Base-by-base conservation (phyloP, 1,140 invertebrate species). In the Mercenaria mercenaria region DNA sequence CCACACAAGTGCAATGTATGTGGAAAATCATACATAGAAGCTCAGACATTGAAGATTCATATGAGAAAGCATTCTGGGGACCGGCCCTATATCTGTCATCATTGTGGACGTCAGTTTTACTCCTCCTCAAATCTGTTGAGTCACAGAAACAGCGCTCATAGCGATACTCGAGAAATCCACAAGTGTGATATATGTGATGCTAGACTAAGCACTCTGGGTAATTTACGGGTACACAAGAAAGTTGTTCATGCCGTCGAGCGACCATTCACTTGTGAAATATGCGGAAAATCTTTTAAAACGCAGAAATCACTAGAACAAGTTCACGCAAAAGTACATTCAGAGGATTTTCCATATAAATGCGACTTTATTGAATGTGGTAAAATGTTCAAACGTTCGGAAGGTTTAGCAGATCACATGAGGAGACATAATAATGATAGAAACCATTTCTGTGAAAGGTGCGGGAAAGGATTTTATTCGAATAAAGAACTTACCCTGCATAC, bases 21-120 rank as follows among this genome's bases (percentile, higher is more conserved):
- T 96, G 97, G 97, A 89, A 96, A 98, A 69, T 97, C 97, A 92
- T 98, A 98, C 94, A 98, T 98, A 95, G 98, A 98, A 95, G 97
- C 98, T 52, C 98, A 98, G 67, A 99, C 99, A 94, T 96, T 99
- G 47, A 99, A 99, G 96, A 99, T 98, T 0, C 98, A 99, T 94
- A 97, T 99, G n/a, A 96, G 99, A 26, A 99, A 98, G 0, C 99
- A 99, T 79, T 99, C 98, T 0, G 98, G 99, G 93, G 98, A 99
- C 91, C 99, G 99, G 95, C 98, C 99, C 0, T 99, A 99, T 96
- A 98, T 99, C 93, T 99, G 99, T 94, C 96, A 97, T 80, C 97
- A 97, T 0, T 99, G 99, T 93, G 98, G 98, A 37, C 99, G 98
- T 95, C 98, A 98, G 1, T 99, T 99, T 95, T 97, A 98, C 59